These are phyloP conservation scores for Apamea anceps DNA, from an alignment of 2,888 invertebrate genomes.

Conservation along the genomic window DNA sequence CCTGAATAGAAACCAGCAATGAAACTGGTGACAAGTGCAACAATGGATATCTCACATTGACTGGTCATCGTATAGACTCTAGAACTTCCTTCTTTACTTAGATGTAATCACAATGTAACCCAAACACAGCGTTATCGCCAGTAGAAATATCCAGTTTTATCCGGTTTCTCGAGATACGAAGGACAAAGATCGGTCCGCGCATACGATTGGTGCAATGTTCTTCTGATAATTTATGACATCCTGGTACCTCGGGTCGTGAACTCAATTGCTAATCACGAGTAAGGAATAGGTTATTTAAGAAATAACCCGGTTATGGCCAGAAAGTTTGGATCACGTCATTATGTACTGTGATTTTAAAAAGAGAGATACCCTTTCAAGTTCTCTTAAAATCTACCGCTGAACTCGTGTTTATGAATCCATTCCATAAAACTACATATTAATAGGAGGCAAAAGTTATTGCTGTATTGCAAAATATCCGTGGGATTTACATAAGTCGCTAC, in stretches of 20 bases:
- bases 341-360: not conserved
- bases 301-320: slow-evolving; percentile 19
- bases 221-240: slow-evolving; percentile 35
- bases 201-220: slow-evolving; percentile 24
- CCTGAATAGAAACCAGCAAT: rapidly evolving
- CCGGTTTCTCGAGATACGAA: slow-evolving; percentile 35
- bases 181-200: slow-evolving; percentile 60
- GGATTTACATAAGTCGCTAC: not conserved
- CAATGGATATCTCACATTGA: not conserved
- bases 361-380: not conserved
- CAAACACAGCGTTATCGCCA: slow-evolving; percentile 53
- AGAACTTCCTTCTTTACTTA: slow-evolving; percentile 19
- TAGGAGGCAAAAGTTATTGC: not conserved
- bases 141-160: slow-evolving; percentile 51
- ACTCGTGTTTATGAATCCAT: not conserved
- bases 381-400: not conserved
- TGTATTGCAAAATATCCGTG: not conserved
- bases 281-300: slow-evolving; percentile 9
- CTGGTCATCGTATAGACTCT: not conserved
- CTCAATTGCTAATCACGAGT: slow-evolving; percentile 20
- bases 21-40: not conserved
- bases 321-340: not conserved
- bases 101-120: slow-evolving; percentile 42
- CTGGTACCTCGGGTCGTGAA: slow-evolving; percentile 35
- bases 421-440: not conserved